Evolutionary conservation across 2,888 invertebrate species (phyloP).

Genomic region (Sinhomidia bicolor): DNA sequence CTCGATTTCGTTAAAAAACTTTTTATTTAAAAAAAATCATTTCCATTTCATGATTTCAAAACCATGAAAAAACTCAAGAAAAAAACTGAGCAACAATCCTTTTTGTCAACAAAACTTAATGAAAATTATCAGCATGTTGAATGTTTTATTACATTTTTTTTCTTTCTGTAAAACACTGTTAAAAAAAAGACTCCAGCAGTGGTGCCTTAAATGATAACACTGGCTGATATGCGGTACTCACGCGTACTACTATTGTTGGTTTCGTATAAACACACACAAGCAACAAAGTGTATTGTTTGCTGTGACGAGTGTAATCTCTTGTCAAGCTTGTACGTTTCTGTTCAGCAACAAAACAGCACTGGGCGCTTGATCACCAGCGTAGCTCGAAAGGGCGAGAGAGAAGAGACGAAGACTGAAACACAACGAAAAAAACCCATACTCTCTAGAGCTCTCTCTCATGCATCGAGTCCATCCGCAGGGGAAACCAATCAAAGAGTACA

Average conservation of each 20-base stretch:
- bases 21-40: no score
- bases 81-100: no score
- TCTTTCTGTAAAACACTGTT: not conserved
- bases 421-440: constrained; percentile 39
- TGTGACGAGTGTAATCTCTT: constrained; percentile 36
- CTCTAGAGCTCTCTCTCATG: constrained; percentile 15
- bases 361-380: constrained; percentile 59
- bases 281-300: constrained; percentile 37
- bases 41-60: no score
- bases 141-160: not conserved
- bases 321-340: constrained; percentile 59
- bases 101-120: no score
- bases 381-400: constrained; percentile 53
- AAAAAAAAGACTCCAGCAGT: not conserved
- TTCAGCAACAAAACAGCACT: constrained; percentile 69
- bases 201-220: not conserved
- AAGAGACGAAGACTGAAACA: not conserved
- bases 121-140: no score
- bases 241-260: no score
- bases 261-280: not conserved
- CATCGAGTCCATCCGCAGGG: constrained; percentile 73
- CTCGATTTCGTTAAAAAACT: not conserved
- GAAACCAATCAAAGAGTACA: constrained; percentile 78
- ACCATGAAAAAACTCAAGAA: no score
- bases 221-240: not conserved